Base-by-base conservation (phyloP, 2,888 invertebrate genomes). In the Rotaria socialis region DNA sequence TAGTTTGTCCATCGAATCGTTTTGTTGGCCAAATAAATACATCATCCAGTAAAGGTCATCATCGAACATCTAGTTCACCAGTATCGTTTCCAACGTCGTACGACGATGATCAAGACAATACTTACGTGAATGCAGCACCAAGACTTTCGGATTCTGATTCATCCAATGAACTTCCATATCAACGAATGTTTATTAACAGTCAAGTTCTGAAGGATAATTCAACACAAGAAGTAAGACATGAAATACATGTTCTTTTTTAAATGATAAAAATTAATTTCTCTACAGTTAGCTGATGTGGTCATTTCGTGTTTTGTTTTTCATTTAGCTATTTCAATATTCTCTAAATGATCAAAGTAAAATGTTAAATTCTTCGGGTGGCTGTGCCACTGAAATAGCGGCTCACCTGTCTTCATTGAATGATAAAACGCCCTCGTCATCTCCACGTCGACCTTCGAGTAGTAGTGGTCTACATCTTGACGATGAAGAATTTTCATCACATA, bases 11-110 rank as follows among this genome's bases (percentile, higher is more conserved):
- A 80, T 80, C 80, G 7, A 67, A 67, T 35, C 67, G 67, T 67
- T 67, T 67, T 47, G 80, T 19, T 47, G 80, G 80, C n/a, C 80
- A 80, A 47, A 80, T 80, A 10, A 67, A 67, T 67, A n/a, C 80
- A 80, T 47, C 80, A 47, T 47, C 80, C 11, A 47, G n/a, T 47
- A 22, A n/a, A 43, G 41, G 35, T 47, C 43, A 80, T n/a, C 41
- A 80, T 47, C 80, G 80, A n/a, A 47, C 24, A 4, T 47, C 6
- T 47, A 47, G 47, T 47, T 80, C 80, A 14, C 80, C 80, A 47
- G n/a, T 7, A 67, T 16, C 2, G 14, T 67, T 19, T 67, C 35
- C 16, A 35, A 16, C 19, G 7, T 67, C 67, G 4, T 67, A 67
- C 11, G 67, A 35, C 8, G 67, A 67, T 67, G 67, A 67, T 35